phyloP scores from a whole-genome alignment of 2,113 vertebrate species.

The Malurus alboscapulatus region DNA sequence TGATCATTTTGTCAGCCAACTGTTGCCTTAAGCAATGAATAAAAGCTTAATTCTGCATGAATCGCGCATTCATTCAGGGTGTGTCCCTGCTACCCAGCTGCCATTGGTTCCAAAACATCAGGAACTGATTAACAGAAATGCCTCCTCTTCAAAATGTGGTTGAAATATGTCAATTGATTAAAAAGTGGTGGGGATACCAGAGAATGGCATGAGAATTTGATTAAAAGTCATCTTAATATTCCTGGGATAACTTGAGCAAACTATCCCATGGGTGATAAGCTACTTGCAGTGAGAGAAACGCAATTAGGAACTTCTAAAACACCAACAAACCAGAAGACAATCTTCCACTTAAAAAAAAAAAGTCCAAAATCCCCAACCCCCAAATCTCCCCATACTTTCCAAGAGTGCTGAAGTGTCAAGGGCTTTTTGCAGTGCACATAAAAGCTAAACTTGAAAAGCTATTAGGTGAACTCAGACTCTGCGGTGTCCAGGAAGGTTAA shows the following conservation, averaged over 20 bases:
- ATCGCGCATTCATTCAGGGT: background rate
- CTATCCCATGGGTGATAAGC: background rate
- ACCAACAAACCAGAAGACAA: rapidly evolving
- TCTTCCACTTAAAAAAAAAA: too few species aligned
- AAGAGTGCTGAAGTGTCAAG: background rate
- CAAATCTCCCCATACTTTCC: background rate
- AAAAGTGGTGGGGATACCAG: background rate
- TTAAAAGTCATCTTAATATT: background rate
- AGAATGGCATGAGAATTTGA: background rate
- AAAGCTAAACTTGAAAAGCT: background rate
- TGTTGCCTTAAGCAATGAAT: background rate
- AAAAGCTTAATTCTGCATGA: background rate
- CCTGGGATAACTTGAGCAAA: background rate
- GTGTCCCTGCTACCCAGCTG: background rate
- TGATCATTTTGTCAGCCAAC: background rate
- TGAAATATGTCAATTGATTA: background rate
- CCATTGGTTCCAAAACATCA: background rate
- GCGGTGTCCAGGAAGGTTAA: background rate
- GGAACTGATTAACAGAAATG: background rate
- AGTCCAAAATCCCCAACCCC: background rate
- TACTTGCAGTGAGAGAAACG: background rate
- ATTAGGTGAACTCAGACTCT: background rate
- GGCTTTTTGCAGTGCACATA: background rate
- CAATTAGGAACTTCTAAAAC: background rate
- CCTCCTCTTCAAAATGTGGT: background rate